Evolutionary conservation across 2,113 vertebrate species (phyloP), one percentile per base, ranked within the genome.

Genomic region (Muscicapa adusta): DNA sequence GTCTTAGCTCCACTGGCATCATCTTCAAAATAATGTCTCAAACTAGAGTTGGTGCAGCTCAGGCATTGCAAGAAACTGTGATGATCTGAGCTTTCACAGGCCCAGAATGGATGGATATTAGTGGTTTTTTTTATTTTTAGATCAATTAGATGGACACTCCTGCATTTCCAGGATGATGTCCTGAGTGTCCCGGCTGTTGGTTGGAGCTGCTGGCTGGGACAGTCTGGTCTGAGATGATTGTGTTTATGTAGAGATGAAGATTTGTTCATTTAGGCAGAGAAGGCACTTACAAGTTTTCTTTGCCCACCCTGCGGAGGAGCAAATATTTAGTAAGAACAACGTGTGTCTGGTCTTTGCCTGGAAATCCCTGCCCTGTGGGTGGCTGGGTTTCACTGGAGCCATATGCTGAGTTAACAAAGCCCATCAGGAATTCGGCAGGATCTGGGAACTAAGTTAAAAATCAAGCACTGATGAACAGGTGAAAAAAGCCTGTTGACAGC

Each of bases 401-500:
- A 1, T 51, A 2, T 83, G 82, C 68, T 62, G 67, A 72, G 82
- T 57, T 85, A 78, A 54, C 2, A n/a, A 16, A 79, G 78, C 53
- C 81, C 4, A 0, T 8, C 54, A 63, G 82, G 62, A 91, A 53
- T 87, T 68, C 42, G 18, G 77, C 89, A 94, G 74, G 70, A 65
- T 56, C 70, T 88, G 4, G n/a, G 74, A 88, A 76, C 48, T 8
- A 24, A 88, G 82, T 79, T 93, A 57, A 66, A 90, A 79, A 79
- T 85, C 57, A 91, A 91, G 74, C 86, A 54, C 50, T 65, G 81
- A 85, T 0, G 5, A 79, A 47, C 17, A 66, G 92, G 93, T 93
- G 92, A 90, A 91, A 93, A 91, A 62, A 94, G 71, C 20, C 47
- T 85, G 63, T 74, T 93, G 58, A 62, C 50, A 85, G 90, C 62